Base-by-base conservation (phyloP, 2,113 vertebrate genomes). In the Holacanthus passer region DNA sequence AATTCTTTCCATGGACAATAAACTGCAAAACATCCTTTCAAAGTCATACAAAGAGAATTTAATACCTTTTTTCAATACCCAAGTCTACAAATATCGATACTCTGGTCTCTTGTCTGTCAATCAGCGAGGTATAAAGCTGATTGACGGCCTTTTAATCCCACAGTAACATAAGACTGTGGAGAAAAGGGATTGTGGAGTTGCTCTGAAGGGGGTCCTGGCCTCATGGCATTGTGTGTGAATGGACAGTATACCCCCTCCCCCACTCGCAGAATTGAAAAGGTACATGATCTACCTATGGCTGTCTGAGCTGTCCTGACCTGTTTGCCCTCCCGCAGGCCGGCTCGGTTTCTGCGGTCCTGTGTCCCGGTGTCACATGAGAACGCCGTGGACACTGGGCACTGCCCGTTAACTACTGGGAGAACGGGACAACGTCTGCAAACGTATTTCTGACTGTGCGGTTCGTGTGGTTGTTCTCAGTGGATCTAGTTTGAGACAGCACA, bases 291-390 rank as follows among this genome's bases (percentile, higher is more conserved):
- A 81, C 89, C 83, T 72, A 78, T 63, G 81, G 73, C 87, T 73
- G 77, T 32, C 43, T 56, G 73, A 82, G 82, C 78, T 65, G 66
- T 60, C 29, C 77, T 66, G 87, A 94, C 64, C 86, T 0, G 19
- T 59, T 50, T 16, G 88, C 83, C 90, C 91, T 86, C 93, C 92
- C 48, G 75, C 79, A 35, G 92, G 67, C 64, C 55, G 74, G 91
- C 93, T 93, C 81, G 16, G 92, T 94, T 95, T 93, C 94, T 87
- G 71, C 77, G 64, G 71, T 83, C 87, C 82, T 88, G 89, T 79
- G 91, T 90, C 73, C 74, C 39, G 29, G 43, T 74, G 92, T 92
- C 89, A 94, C 82, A 76, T 85, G 92, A 95, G 90, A 91, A 75
- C 58, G 0, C 24, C 2, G 9, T 5, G 39, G 22, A 56, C 16